Base-by-base conservation (phyloP, 2,113 vertebrate species). In the Pseudopipra pipra region DNA sequence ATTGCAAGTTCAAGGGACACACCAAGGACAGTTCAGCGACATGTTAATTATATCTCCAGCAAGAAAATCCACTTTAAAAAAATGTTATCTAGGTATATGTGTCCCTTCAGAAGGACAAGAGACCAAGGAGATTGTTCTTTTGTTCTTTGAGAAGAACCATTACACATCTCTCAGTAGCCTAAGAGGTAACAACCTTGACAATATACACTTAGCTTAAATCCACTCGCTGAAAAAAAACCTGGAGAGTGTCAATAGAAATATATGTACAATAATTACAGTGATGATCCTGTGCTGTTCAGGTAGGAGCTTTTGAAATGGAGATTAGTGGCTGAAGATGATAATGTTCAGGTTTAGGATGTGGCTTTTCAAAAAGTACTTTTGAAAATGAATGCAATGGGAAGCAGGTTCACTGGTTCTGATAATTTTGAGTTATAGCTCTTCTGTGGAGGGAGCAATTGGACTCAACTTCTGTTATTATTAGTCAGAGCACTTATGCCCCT, bases 21-120 rank as follows among this genome's bases (percentile, higher is more conserved):
- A 67, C 43, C 90, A 96, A 95, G 96, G 96, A 95, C 92, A 90
- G 79, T 86, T 81, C 91, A 92, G 47, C 88, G 82, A 82, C 82
- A 80, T 88, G 94, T 89, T 93, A 97, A 86, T 96, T 89, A 54
- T 83, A 86, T 63, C 80, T 82, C 51, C 76, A 86, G 83, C 72
- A 81, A 93, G 86, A 90, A 87, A 77, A 94, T 80, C 54, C 61
- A 88, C 85, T 88, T 73, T 9, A 85, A 89, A 91, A 86, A 85
- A 76, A 51, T 2, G 41, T 58, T 55, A 30, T 28, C 51, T 80
- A 91, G 65, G 68, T 54, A 49, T 41, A 44, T 31, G 37, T 49
- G 55, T 61, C 56, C 47, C 54, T 77, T 71, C 21, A 67, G 79
- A 93, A 89, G 88, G 87, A 86, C 71, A 49, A 59, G 62, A 78